Conservation (phyloP, 2,797 vertebrate genomes). For the Phrynocephalus vlangalii region DNA sequence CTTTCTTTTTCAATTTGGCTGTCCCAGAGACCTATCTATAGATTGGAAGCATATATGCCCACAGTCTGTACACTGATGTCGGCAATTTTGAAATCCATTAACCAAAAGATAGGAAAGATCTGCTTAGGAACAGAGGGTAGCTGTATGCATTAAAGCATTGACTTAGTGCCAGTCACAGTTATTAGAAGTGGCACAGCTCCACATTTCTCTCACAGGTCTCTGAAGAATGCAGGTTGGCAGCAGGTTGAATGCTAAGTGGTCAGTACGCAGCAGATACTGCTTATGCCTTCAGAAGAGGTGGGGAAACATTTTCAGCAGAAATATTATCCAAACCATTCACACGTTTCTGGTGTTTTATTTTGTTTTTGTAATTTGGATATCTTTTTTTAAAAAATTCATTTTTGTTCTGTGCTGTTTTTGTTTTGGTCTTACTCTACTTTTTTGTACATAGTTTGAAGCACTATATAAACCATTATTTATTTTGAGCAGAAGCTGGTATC, state of each 20-base stretch:
- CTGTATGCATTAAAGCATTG: slow-evolving; percentile 73
- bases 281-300: slow-evolving; percentile 60
- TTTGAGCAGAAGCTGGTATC: neutral
- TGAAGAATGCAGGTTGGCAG: slow-evolving; percentile 73
- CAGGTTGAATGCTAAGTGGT: slow-evolving; percentile 75
- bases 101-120: slow-evolving; percentile 70
- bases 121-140: slow-evolving; percentile 71
- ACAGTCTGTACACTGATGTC: slow-evolving; percentile 57
- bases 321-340: slow-evolving; percentile 58
- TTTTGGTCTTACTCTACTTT: slow-evolving; percentile 8
- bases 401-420: slow-evolving; percentile 5
- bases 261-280: slow-evolving; percentile 72
- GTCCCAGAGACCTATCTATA: slow-evolving; percentile 46
- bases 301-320: slow-evolving; percentile 65
- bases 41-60: slow-evolving; percentile 38
- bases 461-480: neutral
- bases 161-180: slow-evolving; percentile 75
- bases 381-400: neutral
- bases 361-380: slow-evolving; percentile 38
- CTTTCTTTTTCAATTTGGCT: neutral
- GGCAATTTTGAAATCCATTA: slow-evolving; percentile 71
- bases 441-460: slow-evolving; percentile 24
- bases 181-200: slow-evolving; percentile 74
- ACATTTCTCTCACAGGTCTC: slow-evolving; percentile 64
- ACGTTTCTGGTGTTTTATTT: slow-evolving; percentile 6